These are phyloP conservation scores for Platerodrilus igneus DNA, from an alignment of 2,888 invertebrate genomes.

Conservation along the genomic window DNA sequence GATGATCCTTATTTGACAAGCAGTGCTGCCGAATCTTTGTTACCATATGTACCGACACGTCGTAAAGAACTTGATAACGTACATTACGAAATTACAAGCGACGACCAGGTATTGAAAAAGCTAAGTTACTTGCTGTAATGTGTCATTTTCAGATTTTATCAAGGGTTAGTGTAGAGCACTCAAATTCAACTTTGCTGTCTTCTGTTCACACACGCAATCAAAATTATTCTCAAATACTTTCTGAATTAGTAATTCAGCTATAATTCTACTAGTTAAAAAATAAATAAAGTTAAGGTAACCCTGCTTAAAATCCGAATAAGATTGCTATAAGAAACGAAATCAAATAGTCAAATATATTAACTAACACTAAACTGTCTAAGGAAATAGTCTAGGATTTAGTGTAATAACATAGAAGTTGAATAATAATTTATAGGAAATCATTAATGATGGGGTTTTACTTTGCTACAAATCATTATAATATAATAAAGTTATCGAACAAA, in stretches of 20 bases:
- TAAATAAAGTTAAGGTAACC: too few relatives aligned
- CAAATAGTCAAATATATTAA: too few relatives aligned
- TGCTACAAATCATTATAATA: too few relatives aligned
- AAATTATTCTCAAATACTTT: constrained; percentile 50
- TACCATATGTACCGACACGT: constrained; percentile 41
- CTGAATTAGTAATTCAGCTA: constrained; percentile 49
- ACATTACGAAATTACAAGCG: constrained; percentile 23
- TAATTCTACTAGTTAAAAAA: too few relatives aligned
- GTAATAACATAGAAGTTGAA: too few relatives aligned
- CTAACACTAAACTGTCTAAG: too few relatives aligned
- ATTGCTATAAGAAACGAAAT: too few relatives aligned
- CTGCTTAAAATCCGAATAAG: too few relatives aligned
- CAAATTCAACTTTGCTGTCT: neutral
- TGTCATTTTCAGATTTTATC: constrained; percentile 13
- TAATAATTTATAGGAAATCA: too few relatives aligned
- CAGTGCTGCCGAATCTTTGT: constrained; percentile 43
- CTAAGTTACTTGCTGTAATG: constrained; percentile 8
- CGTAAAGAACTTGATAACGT: constrained; percentile 8
- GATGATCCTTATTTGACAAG: constrained; percentile 50
- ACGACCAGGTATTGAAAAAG: constrained; percentile 29
- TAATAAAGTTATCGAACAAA: too few relatives aligned
- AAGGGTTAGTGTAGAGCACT: constrained; percentile 5
- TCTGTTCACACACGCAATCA: constrained; percentile 38
- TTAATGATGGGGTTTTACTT: too few relatives aligned
- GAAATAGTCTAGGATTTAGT: too few relatives aligned